These are phyloP conservation scores for Flexamia atlantica DNA, from an alignment of 2,888 invertebrate species.

Conservation along the genomic window DNA sequence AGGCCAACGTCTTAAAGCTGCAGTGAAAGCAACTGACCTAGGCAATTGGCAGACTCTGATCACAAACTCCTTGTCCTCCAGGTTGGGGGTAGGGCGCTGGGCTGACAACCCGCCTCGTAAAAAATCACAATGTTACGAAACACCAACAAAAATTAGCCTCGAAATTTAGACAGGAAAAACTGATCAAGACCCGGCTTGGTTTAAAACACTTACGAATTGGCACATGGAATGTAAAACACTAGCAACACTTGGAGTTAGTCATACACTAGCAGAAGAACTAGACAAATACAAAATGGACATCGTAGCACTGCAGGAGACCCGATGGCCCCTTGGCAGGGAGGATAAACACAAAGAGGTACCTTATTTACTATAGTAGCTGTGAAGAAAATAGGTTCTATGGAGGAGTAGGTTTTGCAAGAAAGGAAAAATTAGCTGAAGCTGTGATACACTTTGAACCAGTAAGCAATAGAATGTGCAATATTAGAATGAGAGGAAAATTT, in stretches of 20 bases:
- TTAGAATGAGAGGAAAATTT: constrained; percentile 44
- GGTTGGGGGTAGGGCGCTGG: no score
- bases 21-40: no score
- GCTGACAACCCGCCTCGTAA: no score
- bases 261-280: not conserved
- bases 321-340: not conserved
- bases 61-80: no score
- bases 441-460: not conserved
- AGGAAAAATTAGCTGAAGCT: not conserved
- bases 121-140: no score
- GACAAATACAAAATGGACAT: not conserved
- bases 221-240: not conserved
- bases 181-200: no score
- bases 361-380: not conserved
- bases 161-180: no score
- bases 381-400: not conserved
- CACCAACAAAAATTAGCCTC: no score
- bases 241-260: not conserved
- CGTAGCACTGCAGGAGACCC: not conserved
- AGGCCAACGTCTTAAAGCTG: no score
- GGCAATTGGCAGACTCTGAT: no score
- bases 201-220: not conserved
- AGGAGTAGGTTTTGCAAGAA: not conserved
- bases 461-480: constrained; percentile 42
- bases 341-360: not conserved